Percentiles rank a stretch among this genome's conserved stretches.
Evolutionary conservation across 2,888 invertebrate species (phyloP).

Genomic region (Tanaodytes sp.): DNA sequence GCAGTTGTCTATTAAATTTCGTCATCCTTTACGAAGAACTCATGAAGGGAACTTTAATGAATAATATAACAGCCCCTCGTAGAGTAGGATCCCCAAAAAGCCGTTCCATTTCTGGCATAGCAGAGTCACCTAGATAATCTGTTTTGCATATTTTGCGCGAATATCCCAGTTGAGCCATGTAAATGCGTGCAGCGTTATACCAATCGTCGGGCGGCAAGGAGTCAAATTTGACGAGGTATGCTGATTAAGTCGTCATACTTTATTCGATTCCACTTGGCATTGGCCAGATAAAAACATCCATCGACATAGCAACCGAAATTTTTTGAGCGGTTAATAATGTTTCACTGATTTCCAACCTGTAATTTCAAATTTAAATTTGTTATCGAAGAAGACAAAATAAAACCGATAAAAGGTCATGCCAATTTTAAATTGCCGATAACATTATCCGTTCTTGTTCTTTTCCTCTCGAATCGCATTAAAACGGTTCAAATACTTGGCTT

Average conservation of each 20-base stretch:
- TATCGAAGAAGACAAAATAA: too few species aligned
- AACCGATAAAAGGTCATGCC: too few species aligned
- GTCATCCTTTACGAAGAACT: slow-evolving; percentile 55
- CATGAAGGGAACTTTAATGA: slow-evolving; percentile 61
- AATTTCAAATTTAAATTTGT: too few species aligned
- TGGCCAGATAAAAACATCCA: too few species aligned
- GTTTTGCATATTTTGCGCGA: slow-evolving; percentile 66
- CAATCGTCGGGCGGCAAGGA: slow-evolving; percentile 57
- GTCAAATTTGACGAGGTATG: slow-evolving; percentile 44
- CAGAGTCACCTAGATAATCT: slow-evolving; percentile 65
- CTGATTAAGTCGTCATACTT: slow-evolving; percentile 61
- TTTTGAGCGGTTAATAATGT: too few species aligned
- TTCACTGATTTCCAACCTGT: too few species aligned
- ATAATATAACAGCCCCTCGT: slow-evolving; percentile 60
- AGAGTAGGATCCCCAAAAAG: slow-evolving; percentile 51
- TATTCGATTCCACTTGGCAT: slow-evolving; percentile 48
- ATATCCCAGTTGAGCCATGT: slow-evolving; percentile 59
- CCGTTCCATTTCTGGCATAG: slow-evolving; percentile 56
- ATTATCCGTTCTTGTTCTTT: too few species aligned
- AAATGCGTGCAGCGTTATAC: slow-evolving; percentile 61
- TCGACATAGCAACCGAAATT: too few species aligned
- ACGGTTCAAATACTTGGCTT: too few species aligned
- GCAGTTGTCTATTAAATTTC: slow-evolving; percentile 59
- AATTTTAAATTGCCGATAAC: too few species aligned
- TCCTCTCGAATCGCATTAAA: too few species aligned